These are phyloP conservation scores for Malurus cyaneus DNA, from an alignment of 2,113 vertebrate species.

Conservation along the genomic window DNA sequence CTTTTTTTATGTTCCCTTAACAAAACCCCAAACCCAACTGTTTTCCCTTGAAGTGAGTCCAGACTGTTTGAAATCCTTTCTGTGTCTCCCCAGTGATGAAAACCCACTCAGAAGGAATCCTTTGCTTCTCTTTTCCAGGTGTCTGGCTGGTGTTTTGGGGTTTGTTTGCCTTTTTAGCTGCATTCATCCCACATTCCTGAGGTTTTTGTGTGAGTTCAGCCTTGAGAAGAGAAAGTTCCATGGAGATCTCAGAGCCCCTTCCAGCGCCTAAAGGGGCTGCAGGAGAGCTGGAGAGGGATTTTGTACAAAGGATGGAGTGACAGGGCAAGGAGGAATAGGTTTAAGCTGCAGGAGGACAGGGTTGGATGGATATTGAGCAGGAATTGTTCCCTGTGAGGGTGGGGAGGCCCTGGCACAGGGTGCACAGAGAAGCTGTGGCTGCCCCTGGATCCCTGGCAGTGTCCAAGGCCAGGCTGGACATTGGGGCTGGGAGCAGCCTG, in stretches of 20 bases:
- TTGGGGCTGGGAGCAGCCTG: accelerated
- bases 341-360: not conserved
- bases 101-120: not conserved
- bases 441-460: not conserved
- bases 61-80: not conserved
- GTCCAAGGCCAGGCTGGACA: not conserved
- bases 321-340: not conserved
- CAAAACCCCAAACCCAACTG: not conserved
- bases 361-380: accelerated
- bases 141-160: not conserved
- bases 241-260: not conserved
- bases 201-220: not conserved
- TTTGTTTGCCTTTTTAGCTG: not conserved
- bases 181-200: not conserved
- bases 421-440: not conserved
- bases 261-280: not conserved
- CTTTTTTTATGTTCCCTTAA: not conserved
- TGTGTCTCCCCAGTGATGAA: not conserved
- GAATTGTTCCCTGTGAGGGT: not conserved
- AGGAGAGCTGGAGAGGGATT: not conserved
- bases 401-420: not conserved
- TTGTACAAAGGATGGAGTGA: not conserved
- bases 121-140: not conserved
- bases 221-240: not conserved
- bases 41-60: not conserved